Conservation (phyloP, 2,888 invertebrate species). For the Hydropsyche betteni region DNA sequence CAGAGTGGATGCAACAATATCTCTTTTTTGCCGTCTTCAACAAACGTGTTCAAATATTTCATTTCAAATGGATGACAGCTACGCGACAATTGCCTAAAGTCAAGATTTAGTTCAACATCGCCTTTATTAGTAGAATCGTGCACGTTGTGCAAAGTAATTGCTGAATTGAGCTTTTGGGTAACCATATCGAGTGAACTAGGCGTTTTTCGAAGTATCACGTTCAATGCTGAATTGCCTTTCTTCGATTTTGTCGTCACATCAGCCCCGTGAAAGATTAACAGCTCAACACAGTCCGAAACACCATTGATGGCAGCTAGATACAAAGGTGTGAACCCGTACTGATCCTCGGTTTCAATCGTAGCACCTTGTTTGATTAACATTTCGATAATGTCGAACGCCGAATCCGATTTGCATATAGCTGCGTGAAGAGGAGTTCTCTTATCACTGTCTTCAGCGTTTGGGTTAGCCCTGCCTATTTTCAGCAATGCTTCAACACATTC, state of each 20-base stretch:
- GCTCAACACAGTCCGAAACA: conserved; percentile 83
- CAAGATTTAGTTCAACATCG: conserved; percentile 82
- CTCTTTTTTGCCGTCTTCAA: conserved; percentile 89
- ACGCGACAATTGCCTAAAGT: conserved; percentile 83
- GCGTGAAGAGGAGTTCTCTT: conserved; percentile 84
- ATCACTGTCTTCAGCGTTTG: conserved; percentile 83
- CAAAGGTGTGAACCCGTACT: conserved; percentile 85
- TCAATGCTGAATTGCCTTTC: conserved; percentile 85
- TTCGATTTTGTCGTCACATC: conserved; percentile 91
- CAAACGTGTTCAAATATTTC: conserved; percentile 85
- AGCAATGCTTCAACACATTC: conserved; percentile 83
- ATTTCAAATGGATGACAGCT: conserved; percentile 87
- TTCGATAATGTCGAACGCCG: conserved; percentile 83
- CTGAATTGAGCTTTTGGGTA: conserved; percentile 81
- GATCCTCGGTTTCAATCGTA: conserved; percentile 84
- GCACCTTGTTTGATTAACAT: conserved; percentile 81
- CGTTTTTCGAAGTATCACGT: conserved; percentile 86
- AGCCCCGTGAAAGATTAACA: conserved; percentile 83
- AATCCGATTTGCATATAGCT: conserved; percentile 83
- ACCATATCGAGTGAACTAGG: conserved; percentile 86
- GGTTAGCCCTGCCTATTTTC: conserved; percentile 78
- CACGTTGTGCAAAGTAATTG: conserved; percentile 80
- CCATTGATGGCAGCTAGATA: conserved; percentile 89
- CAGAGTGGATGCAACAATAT: conserved; percentile 86
- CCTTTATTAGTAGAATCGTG: conserved; percentile 76